Evolutionary conservation across 2,888 invertebrate species (phyloP), one percentile per base, ranked within the genome.

Genomic region (Pachymerium ferrugineum): DNA sequence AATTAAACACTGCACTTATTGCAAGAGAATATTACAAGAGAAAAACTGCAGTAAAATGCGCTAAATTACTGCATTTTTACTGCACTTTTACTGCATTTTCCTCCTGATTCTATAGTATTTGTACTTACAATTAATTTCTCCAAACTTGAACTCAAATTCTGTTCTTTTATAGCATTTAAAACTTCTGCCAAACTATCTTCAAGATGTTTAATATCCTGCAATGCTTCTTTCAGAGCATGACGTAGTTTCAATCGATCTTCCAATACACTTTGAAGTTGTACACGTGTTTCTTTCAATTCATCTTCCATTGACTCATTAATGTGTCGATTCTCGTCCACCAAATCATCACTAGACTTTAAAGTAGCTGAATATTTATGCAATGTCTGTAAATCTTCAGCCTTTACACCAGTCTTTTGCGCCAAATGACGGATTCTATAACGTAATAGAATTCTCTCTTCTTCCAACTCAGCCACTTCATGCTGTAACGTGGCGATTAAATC

Each of bases 341-440:
- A 35, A 35, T 35, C 38, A 12, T 35, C 10, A 35, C 38, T 35
- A 35, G 38, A 35, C 28, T 28, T 30, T 14, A 68, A 29, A 22
- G 3, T 28, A 6, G 19, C 68, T 2, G 68, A 29, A 68, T 22
- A 68, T 5, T 19, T n/a, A 29, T 68, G 68, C 28, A 68, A 68
- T n/a, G 19, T 6, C 68, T 68, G 68, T 12, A 68, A 25, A 68
- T 68, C 68, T 19, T 68, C 68, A 2, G 68, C 68, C 10, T 25
- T 28, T 68, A n/a, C 30, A 3, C 70, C 70, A 16, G 35, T n/a
- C 70, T 30, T 70, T 70, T 70, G 70, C 22, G 70, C 30, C 31
- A 70, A 31, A 5, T 31, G 70, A 16, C 70, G 70, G n/a, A n/a
- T n/a, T n/a, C n/a, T n/a, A n/a, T n/a, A n/a, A n/a, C n/a, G n/a